A percentile compares a stretch with the other conserved stretches of the same genome.
phyloP scores from a whole-genome alignment of 2,888 invertebrate genomes.

The Chironomus riparius region DNA sequence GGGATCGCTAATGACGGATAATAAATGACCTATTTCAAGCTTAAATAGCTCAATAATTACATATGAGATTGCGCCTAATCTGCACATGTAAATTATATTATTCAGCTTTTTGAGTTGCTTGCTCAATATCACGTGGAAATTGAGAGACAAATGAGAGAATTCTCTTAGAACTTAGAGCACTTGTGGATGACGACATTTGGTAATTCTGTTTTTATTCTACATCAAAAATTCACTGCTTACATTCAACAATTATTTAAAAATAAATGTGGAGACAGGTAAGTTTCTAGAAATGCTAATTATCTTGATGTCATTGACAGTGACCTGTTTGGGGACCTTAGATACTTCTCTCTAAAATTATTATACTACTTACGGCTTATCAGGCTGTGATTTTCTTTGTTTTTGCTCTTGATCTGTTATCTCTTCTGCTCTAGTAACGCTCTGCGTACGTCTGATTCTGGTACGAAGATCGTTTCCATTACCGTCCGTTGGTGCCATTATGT shows the following conservation, averaged over 20 bases:
- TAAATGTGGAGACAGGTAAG: no score
- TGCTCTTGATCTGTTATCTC: slow-evolving; percentile 75
- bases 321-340: neutral
- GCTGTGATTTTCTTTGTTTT: slow-evolving; percentile 66
- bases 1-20: neutral
- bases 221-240: no score
- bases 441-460: slow-evolving; percentile 51
- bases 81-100: neutral
- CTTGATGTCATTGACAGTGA: neutral
- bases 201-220: no score
- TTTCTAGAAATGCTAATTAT: neutral
- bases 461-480: neutral
- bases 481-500: neutral
- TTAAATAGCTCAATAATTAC: neutral
- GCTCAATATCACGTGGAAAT: neutral
- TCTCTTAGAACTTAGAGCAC: neutral
- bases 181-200: no score
- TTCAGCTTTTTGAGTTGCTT: neutral
- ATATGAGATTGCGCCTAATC: no score
- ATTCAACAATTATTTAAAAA: no score
- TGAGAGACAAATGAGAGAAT: neutral
- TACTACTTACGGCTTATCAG: slow-evolving; percentile 75
- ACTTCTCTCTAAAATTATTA: neutral
- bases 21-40: neutral
- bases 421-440: slow-evolving; percentile 81